Conservation (phyloP, 1,140 invertebrate species). For the Thalassaphorura encarpata region DNA sequence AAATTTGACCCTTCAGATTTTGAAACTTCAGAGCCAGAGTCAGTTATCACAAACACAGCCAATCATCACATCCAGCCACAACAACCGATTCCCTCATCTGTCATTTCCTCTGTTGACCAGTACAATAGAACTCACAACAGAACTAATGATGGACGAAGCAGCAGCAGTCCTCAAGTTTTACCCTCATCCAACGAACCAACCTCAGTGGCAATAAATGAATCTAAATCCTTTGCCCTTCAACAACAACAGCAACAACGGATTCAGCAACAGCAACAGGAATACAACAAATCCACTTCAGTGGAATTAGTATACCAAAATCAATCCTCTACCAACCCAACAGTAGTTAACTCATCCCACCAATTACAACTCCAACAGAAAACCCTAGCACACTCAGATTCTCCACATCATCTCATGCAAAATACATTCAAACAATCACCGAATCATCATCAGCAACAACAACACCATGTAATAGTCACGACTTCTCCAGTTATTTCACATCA, state of each 20-base stretch:
- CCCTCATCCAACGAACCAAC: too few relatives aligned
- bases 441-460: background rate
- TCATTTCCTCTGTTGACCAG: too few relatives aligned
- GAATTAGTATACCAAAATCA: too few relatives aligned
- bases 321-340: too few relatives aligned
- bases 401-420: background rate
- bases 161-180: too few relatives aligned
- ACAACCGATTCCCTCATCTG: too few relatives aligned
- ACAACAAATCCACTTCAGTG: background rate
- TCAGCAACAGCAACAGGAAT: background rate
- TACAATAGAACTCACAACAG: too few relatives aligned
- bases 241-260: background rate
- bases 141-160: too few relatives aligned
- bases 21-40: constrained; percentile 13
- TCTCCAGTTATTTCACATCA: background rate
- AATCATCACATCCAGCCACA: background rate
- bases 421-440: background rate
- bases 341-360: background rate
- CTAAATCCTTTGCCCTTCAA: background rate
- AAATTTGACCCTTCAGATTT: constrained; percentile 32
- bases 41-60: background rate
- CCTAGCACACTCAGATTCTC: background rate
- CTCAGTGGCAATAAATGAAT: background rate
- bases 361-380: background rate
- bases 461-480: background rate